Conservation (phyloP, 1,140 invertebrate species). For the Hylaeus volcanicus region DNA sequence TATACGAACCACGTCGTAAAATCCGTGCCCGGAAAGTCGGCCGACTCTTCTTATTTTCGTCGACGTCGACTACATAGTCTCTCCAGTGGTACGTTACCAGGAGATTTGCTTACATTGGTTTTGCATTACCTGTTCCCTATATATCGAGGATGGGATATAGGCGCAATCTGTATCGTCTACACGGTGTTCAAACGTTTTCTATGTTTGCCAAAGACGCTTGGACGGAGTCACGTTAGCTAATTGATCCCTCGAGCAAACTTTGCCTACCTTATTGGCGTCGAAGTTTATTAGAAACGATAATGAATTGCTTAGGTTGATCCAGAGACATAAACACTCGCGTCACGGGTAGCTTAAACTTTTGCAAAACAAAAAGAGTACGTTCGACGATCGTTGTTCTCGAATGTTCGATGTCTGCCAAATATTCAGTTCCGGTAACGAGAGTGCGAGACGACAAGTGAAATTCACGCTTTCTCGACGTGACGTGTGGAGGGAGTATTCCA, state of each 20-base stretch:
- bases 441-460: constrained; percentile 5
- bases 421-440: not conserved
- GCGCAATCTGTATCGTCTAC: constrained; percentile 12
- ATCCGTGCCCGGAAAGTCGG: constrained; percentile 17
- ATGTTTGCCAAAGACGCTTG: constrained; percentile 1
- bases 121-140: constrained; percentile 36
- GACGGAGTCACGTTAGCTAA: not conserved
- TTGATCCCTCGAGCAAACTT: not conserved
- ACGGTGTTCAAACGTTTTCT: not conserved
- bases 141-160: constrained; percentile 3
- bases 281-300: too few species aligned
- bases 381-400: too few species aligned
- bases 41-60: constrained; percentile 25
- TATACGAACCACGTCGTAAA: constrained; percentile 11
- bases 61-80: constrained; percentile 6
- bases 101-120: constrained; percentile 48
- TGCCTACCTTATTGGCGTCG: too few species aligned
- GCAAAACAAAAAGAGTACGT: too few species aligned
- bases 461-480: constrained; percentile 27
- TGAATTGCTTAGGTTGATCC: too few species aligned
- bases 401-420: not conserved
- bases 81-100: not conserved
- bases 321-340: too few species aligned
- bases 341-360: too few species aligned
- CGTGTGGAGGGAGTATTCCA: constrained; percentile 11